phyloP scores from a whole-genome alignment of 2,888 invertebrate species.

The Drosophila rellima region DNA sequence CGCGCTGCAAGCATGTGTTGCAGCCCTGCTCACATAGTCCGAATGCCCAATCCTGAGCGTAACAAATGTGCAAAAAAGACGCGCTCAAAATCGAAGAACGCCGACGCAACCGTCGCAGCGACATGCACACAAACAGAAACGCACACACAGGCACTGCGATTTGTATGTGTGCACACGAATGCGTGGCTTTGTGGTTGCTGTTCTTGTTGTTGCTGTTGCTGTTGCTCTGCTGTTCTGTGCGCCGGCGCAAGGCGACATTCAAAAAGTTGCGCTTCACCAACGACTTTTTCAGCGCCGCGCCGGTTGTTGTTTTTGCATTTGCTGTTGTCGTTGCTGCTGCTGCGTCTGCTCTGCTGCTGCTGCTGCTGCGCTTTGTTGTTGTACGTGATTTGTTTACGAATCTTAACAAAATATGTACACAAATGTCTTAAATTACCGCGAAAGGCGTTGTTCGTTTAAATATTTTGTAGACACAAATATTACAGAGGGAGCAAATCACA shows the following conservation, averaged over 20 bases:
- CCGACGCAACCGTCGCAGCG: slow-evolving; percentile 54
- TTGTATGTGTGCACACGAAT: slow-evolving; percentile 1
- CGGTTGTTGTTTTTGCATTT: slow-evolving; percentile 19
- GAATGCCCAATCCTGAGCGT: background rate
- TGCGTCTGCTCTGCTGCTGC: background rate
- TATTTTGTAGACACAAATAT: slow-evolving; percentile 57
- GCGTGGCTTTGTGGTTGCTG: background rate
- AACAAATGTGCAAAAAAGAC: slow-evolving; percentile 34
- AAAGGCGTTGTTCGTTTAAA: slow-evolving; percentile 69
- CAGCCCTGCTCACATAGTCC: background rate
- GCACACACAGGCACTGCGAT: background rate
- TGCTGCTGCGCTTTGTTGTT: slow-evolving; percentile 51
- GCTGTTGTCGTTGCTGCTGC: background rate
- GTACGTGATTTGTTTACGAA: slow-evolving; percentile 81
- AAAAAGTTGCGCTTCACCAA: slow-evolving; percentile 34
- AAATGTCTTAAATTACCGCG: slow-evolving; percentile 75
- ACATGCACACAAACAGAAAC: background rate
- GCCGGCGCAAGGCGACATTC: slow-evolving; percentile 39
- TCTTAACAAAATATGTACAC: slow-evolving; percentile 70
- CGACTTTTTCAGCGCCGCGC: slow-evolving; percentile 35
- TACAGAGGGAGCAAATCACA: slow-evolving; percentile 59
- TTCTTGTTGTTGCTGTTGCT: background rate
- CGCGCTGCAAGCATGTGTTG: background rate
- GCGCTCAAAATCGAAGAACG: slow-evolving; percentile 50
- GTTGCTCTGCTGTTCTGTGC: slow-evolving; percentile 13